phyloP scores from a whole-genome alignment of 2,888 invertebrate species.

The Drosophila tripunctata region DNA sequence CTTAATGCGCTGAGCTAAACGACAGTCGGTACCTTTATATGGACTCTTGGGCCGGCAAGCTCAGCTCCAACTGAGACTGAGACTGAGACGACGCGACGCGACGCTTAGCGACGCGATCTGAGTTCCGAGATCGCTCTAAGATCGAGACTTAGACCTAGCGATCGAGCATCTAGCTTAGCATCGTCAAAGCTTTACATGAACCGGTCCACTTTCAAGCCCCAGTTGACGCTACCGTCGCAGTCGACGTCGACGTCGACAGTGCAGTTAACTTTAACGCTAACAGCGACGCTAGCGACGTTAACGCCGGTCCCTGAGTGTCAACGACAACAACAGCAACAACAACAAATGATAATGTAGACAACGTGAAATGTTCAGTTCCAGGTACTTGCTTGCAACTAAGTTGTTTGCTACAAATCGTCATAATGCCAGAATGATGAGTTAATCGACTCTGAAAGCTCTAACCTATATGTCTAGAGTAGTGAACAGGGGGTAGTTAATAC shows the following conservation, averaged over 20 bases:
- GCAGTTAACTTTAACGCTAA: too few species aligned
- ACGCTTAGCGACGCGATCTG: conserved; percentile 17
- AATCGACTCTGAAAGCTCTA: too few species aligned
- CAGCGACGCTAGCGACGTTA: conserved; percentile 6
- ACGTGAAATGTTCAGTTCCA: conserved; percentile 23
- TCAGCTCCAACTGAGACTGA: conserved; percentile 48
- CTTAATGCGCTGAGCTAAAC: conserved; percentile 72
- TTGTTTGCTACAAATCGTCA: conserved; percentile 18
- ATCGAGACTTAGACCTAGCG: conserved; percentile 29
- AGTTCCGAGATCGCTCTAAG: conserved; percentile 24
- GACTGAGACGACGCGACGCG: conserved; percentile 32
- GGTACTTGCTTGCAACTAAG: conserved; percentile 32
- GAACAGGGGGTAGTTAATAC: conserved; percentile 63
- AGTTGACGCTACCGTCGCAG: conserved; percentile 17
- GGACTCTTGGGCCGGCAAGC: conserved; percentile 69
- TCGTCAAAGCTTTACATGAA: conserved; percentile 63
- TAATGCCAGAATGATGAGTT: conserved; percentile 39
- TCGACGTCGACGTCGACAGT: neutral
- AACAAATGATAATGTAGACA: conserved; percentile 6
- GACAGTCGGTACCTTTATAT: conserved; percentile 77
- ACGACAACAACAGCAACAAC: conserved; percentile 25
- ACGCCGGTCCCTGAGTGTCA: conserved; percentile 52
- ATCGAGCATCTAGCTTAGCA: conserved; percentile 41
- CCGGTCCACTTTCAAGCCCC: conserved; percentile 74
- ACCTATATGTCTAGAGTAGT: too few species aligned